Conservation (phyloP, 2,797 vertebrate species). For the Babyrousa celebensis region DNA sequence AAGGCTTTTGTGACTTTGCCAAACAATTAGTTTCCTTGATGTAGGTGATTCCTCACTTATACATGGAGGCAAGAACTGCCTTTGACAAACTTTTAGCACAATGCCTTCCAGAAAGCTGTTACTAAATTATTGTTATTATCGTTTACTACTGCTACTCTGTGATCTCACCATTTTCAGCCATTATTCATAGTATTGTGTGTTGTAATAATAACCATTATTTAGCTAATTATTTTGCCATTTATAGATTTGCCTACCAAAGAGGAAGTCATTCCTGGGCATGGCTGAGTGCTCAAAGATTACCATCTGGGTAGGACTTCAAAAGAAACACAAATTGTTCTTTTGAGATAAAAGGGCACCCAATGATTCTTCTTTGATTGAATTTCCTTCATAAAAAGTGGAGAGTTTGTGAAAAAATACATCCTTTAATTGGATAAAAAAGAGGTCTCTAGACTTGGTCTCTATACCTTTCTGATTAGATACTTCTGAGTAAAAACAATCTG, state of each 20-base stretch:
- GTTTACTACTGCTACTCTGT: neutral
- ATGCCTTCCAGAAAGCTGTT: neutral
- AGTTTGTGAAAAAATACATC: neutral
- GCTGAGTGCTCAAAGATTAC: neutral
- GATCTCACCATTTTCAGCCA: neutral
- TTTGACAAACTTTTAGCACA: constrained; percentile 18
- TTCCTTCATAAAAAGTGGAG: neutral
- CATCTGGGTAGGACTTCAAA: neutral
- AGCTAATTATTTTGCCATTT: neutral
- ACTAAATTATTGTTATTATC: neutral
- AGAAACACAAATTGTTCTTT: neutral
- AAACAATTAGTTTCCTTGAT: neutral
- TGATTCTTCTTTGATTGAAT: neutral
- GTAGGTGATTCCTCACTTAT: neutral
- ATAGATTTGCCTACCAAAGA: neutral
- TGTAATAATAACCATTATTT: neutral
- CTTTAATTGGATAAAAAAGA: neutral
- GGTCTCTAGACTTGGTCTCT: neutral
- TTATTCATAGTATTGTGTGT: neutral
- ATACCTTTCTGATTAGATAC: neutral
- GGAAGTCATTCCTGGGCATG: neutral
- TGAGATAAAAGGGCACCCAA: neutral
- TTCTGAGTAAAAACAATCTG: neutral
- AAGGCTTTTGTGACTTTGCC: neutral
- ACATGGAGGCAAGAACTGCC: neutral